Conservation (phyloP, 2,888 invertebrate genomes). For the Parochlus steinenii region DNA sequence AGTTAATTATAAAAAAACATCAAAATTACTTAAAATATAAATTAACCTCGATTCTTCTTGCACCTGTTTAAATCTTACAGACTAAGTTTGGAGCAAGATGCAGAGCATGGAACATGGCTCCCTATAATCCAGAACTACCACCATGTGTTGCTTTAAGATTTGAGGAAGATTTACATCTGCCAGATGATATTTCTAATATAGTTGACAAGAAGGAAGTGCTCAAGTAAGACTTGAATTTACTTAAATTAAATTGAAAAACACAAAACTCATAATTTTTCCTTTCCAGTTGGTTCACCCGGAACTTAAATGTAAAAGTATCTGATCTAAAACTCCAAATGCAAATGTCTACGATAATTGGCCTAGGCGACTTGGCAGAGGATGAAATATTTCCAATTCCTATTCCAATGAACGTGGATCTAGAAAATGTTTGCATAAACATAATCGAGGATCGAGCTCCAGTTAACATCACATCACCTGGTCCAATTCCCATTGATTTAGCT, state of each 20-base stretch:
- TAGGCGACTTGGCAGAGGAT: conserved; percentile 74
- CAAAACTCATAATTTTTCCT: conserved; percentile 4
- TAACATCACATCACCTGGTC: conserved; percentile 65
- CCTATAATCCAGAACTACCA: conserved; percentile 32
- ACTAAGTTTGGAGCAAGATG: conserved; percentile 68
- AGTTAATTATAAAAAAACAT: too few species aligned
- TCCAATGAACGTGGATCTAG: conserved; percentile 55
- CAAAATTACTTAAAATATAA: too few species aligned
- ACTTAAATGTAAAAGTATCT: conserved; percentile 44
- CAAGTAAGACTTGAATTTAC: conserved; percentile 19
- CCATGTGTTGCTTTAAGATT: conserved; percentile 43
- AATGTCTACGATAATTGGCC: conserved; percentile 66
- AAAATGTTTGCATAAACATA: conserved; percentile 57
- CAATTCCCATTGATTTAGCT: conserved; percentile 59
- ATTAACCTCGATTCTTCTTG: too few species aligned
- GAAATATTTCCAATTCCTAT: conserved; percentile 66
- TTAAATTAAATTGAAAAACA: neutral
- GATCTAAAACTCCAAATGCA: conserved; percentile 52
- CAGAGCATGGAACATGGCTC: conserved; percentile 62
- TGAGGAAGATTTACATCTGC: conserved; percentile 38
- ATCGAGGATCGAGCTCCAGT: conserved; percentile 71
- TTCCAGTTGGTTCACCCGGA: conserved; percentile 27
- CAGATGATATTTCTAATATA: conserved; percentile 20
- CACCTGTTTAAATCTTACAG: too few species aligned
- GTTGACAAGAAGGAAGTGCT: conserved; percentile 27